phyloP scores from a whole-genome alignment of 2,797 vertebrate species.

The Halcyon chelicuti region DNA sequence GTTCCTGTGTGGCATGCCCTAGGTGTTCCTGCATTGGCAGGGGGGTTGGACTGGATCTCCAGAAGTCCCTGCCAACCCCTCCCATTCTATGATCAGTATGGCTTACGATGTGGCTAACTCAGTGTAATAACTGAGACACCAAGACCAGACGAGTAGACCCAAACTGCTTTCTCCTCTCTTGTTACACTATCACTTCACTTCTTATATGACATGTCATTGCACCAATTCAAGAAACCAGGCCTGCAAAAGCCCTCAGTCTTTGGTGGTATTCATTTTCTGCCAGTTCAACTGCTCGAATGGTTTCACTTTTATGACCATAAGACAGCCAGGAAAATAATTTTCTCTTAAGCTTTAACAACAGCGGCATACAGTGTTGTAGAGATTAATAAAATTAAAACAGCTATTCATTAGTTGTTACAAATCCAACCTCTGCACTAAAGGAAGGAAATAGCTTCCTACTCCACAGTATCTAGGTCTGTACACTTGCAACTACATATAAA shows the following conservation, averaged over 20 bases:
- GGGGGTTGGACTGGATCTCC: too few species aligned
- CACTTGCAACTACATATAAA: not conserved
- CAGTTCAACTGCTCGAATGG: not conserved
- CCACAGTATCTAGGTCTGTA: not conserved
- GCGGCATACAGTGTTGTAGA: accelerated
- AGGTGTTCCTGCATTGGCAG: too few species aligned
- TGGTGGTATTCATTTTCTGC: not conserved
- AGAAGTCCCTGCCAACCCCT: too few species aligned
- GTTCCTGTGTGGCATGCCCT: too few species aligned
- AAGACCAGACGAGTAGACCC: not conserved
- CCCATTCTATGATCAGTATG: not conserved
- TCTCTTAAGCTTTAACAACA: not conserved
- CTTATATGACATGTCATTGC: not conserved
- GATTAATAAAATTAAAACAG: not conserved
- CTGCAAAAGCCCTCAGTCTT: not conserved
- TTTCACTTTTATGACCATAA: not conserved
- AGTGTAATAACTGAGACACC: accelerated
- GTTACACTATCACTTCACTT: not conserved
- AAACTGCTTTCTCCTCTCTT: not conserved
- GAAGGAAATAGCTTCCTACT: not conserved
- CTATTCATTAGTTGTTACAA: not conserved
- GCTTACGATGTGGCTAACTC: not conserved
- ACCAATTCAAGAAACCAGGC: not conserved
- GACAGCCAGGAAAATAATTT: not conserved
- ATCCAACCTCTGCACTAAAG: not conserved